These are phyloP conservation scores for Cyphomyrmex costatus DNA, from an alignment of 1,140 invertebrate genomes.

Conservation along the genomic window DNA sequence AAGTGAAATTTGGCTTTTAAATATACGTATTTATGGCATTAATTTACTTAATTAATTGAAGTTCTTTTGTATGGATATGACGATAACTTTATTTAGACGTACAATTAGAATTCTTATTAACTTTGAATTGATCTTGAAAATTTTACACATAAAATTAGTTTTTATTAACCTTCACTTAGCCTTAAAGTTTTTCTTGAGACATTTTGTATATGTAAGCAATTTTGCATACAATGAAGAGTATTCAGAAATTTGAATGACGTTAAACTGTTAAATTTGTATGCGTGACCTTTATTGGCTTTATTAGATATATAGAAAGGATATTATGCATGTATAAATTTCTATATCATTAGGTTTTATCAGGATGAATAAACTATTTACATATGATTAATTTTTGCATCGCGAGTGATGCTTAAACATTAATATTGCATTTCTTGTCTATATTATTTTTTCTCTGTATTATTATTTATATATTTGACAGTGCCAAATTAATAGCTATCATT, in stretches of 20 bases:
- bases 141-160: no score
- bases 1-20: constrained; percentile 61
- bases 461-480: not conserved
- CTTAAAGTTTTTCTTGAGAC: not conserved
- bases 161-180: no score
- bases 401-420: not conserved
- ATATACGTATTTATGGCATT: not conserved
- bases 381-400: constrained; percentile 5
- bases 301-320: not conserved
- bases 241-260: not conserved
- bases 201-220: not conserved
- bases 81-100: no score
- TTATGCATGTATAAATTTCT: not conserved
- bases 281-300: not conserved
- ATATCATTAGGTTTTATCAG: not conserved
- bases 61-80: no score
- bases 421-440: not conserved
- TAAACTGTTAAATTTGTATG: not conserved
- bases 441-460: no score
- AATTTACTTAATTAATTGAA: constrained; percentile 2
- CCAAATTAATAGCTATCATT: not conserved
- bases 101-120: no score
- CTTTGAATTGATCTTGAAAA: no score
- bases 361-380: not conserved
- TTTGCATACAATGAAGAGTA: not conserved